Evolutionary conservation across 2,888 invertebrate genomes (phyloP).

Genomic region (Erebia epiphron): DNA sequence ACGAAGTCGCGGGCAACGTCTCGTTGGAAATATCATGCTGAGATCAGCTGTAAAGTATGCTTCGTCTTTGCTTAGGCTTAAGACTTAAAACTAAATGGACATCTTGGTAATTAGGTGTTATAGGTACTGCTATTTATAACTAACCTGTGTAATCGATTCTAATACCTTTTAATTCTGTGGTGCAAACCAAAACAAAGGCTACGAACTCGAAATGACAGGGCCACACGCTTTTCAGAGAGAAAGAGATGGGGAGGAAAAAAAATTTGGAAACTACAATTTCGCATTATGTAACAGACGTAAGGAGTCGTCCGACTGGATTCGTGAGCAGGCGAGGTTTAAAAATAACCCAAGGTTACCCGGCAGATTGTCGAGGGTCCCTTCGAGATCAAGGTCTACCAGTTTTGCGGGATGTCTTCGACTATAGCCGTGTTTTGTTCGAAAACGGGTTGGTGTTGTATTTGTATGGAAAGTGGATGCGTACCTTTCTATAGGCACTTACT

Average conservation of each 20-base stretch:
- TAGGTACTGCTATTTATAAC: too few species aligned
- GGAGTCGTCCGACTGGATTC: constrained; percentile 73
- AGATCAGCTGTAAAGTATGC: too few species aligned
- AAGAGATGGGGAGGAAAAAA: constrained; percentile 52
- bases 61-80: too few species aligned
- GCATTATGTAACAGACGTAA: constrained; percentile 82
- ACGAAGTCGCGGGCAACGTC: too few species aligned
- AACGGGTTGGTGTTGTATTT: constrained; percentile 46
- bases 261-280: constrained; percentile 73
- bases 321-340: constrained; percentile 76
- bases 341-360: constrained; percentile 80
- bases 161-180: constrained; percentile 21
- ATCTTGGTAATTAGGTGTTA: too few species aligned
- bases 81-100: too few species aligned
- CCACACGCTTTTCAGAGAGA: constrained; percentile 72
- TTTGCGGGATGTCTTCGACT: constrained; percentile 69
- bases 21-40: too few species aligned
- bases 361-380: constrained; percentile 72
- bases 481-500: neutral
- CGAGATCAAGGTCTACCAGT: constrained; percentile 80
- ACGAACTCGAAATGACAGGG: constrained; percentile 78
- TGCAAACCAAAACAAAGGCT: constrained; percentile 78
- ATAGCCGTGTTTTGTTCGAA: constrained; percentile 55
- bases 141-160: constrained; percentile 55
- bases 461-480: constrained; percentile 39